These are phyloP conservation scores for Ganaspis sp. DNA, from an alignment of 1,140 invertebrate species.

Conservation along the genomic window DNA sequence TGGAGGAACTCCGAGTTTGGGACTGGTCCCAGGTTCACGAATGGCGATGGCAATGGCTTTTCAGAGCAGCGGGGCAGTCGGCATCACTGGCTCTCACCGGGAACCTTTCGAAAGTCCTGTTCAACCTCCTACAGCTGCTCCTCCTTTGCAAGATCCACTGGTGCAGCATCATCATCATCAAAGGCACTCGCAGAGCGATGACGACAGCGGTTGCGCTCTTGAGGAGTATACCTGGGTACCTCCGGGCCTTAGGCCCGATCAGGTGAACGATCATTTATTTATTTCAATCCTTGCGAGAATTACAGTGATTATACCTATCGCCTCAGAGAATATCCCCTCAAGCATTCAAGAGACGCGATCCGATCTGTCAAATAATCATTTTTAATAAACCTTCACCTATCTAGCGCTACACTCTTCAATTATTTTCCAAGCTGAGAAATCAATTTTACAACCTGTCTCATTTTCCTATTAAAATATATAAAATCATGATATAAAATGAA, in stretches of 20 bases:
- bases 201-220: slow-evolving; percentile 96
- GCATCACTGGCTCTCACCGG: slow-evolving; percentile 62
- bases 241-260: slow-evolving; percentile 94
- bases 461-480: background rate
- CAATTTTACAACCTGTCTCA: background rate
- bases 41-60: slow-evolving; percentile 73
- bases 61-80: slow-evolving; percentile 57
- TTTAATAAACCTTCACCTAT: slow-evolving; percentile 1
- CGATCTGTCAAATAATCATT: background rate
- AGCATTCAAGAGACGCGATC: background rate
- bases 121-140: slow-evolving; percentile 64
- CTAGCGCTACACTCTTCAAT: background rate
- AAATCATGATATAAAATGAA: background rate
- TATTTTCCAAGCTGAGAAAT: background rate
- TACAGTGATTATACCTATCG: slow-evolving; percentile 1
- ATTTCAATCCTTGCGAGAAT: slow-evolving; percentile 9
- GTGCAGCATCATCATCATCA: slow-evolving; percentile 81
- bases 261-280: slow-evolving; percentile 80
- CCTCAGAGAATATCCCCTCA: background rate
- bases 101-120: slow-evolving; percentile 70
- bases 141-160: slow-evolving; percentile 68
- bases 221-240: slow-evolving; percentile 99
- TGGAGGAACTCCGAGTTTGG: slow-evolving; percentile 60
- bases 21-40: slow-evolving; percentile 65
- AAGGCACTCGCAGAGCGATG: slow-evolving; percentile 94